These are phyloP conservation scores for Anagyrus pseudococci DNA, from an alignment of 2,888 invertebrate species.

Conservation along the genomic window DNA sequence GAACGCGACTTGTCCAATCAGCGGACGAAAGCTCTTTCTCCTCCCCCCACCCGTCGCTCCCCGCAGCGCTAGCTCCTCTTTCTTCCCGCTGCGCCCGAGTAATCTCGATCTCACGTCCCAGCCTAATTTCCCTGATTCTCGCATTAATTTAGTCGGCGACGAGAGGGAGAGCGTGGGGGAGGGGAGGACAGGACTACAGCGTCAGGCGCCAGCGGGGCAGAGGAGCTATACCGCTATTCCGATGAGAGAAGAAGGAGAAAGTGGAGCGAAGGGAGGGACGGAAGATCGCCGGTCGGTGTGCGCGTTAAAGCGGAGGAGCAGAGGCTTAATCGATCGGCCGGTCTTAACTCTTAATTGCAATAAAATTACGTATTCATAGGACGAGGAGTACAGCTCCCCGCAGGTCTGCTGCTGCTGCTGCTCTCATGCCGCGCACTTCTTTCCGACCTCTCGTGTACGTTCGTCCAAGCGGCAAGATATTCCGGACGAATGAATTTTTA, in stretches of 20 bases:
- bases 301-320: constrained; percentile 43
- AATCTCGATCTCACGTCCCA: constrained; percentile 19
- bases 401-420: no score
- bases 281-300: constrained; percentile 33
- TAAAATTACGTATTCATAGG: constrained; percentile 58
- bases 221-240: no score
- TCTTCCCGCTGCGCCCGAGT: constrained; percentile 7
- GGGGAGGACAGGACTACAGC: no score
- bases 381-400: constrained; percentile 7
- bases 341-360: constrained; percentile 52
- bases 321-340: constrained; percentile 44
- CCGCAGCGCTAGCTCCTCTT: not conserved
- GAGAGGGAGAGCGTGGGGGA: not conserved
- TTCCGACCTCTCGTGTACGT: no score
- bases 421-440: no score
- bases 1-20: constrained; percentile 27
- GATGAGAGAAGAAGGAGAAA: constrained; percentile 13
- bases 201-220: no score
- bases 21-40: constrained; percentile 9
- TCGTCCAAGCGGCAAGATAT: no score
- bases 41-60: not conserved
- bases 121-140: constrained; percentile 34
- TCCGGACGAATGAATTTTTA: no score
- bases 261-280: not conserved
- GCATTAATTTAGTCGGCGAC: constrained; percentile 23